phyloP scores from a whole-genome alignment of 2,797 vertebrate species.

The Mormyrus hasselquistii region DNA sequence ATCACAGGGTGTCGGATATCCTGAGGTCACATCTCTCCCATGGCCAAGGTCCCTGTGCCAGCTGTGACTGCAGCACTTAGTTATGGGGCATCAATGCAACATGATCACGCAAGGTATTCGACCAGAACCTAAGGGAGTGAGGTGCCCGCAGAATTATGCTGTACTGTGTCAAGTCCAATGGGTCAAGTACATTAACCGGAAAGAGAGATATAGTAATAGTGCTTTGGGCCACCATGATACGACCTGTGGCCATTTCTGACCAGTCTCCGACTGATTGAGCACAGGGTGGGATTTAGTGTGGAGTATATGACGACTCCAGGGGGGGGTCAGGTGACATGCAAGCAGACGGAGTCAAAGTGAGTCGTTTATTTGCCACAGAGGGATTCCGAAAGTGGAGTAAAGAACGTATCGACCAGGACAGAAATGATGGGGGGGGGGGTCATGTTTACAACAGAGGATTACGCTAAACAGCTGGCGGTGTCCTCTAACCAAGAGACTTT shows the following conservation, averaged over 20 bases:
- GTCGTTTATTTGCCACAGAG: conserved; percentile 41
- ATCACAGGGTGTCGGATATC: conserved; percentile 44
- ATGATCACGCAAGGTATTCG: neutral
- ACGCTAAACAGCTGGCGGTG: neutral
- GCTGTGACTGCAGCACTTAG: conserved; percentile 26
- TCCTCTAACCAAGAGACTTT: neutral
- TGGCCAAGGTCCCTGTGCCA: conserved; percentile 17
- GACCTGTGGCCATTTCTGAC: neutral
- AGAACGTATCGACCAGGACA: conserved; percentile 23
- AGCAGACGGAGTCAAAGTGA: conserved; percentile 31
- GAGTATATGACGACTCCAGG: neutral
- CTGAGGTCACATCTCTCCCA: conserved; percentile 28
- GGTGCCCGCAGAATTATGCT: neutral
- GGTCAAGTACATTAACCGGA: neutral
- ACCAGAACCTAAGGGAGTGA: neutral
- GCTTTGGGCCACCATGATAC: neutral
- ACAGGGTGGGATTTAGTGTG: neutral
- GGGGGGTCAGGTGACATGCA: conserved; percentile 41
- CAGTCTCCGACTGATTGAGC: neutral
- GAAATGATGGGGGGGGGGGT: neutral
- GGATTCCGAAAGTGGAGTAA: conserved; percentile 15
- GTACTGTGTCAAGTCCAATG: neutral
- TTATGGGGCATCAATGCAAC: neutral
- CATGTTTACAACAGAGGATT: neutral
- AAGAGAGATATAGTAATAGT: neutral